A percentile compares a stretch with the other conserved stretches of the same genome.
phyloP scores from a whole-genome alignment of 2,113 vertebrate species.

The Thunnus thynnus region DNA sequence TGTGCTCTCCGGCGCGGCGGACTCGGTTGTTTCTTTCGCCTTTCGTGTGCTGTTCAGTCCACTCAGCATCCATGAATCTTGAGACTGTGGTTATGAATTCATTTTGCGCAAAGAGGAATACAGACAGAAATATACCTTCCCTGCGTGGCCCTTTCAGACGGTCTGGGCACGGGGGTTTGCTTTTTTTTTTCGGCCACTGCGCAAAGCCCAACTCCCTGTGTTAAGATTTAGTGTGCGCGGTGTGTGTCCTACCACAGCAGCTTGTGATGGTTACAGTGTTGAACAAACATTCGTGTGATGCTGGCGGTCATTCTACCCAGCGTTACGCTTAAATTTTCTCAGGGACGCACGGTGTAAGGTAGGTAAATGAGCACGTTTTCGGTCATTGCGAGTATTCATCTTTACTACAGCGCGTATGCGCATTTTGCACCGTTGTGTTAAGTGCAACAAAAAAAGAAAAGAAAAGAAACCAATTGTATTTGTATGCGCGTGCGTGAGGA shows the following conservation, averaged over 20 bases:
- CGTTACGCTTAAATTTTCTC: background rate
- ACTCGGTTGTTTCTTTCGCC: constrained; percentile 8
- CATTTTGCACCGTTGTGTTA: background rate
- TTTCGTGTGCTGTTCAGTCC: background rate
- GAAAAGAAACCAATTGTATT: background rate
- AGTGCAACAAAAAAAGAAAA: background rate
- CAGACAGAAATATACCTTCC: background rate
- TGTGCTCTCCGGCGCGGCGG: constrained; percentile 25
- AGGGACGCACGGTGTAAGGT: background rate
- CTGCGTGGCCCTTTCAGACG: background rate
- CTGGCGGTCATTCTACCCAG: background rate
- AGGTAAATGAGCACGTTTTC: background rate
- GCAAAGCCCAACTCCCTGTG: constrained; percentile 51
- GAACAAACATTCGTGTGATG: constrained; percentile 18
- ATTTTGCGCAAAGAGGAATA: constrained; percentile 23
- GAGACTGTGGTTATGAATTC: constrained; percentile 4
- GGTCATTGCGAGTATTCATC: background rate
- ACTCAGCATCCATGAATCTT: constrained; percentile 33
- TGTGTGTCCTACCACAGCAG: constrained; percentile 35
- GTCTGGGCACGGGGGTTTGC: background rate
- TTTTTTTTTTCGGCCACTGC: constrained; percentile 45
- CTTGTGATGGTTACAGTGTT: constrained; percentile 19
- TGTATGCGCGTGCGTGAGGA: constrained; percentile 1
- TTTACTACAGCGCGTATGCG: background rate
- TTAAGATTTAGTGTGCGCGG: constrained; percentile 10